These are phyloP conservation scores for Rhinogobius similis DNA, from an alignment of 2,113 vertebrate genomes.

Conservation along the genomic window DNA sequence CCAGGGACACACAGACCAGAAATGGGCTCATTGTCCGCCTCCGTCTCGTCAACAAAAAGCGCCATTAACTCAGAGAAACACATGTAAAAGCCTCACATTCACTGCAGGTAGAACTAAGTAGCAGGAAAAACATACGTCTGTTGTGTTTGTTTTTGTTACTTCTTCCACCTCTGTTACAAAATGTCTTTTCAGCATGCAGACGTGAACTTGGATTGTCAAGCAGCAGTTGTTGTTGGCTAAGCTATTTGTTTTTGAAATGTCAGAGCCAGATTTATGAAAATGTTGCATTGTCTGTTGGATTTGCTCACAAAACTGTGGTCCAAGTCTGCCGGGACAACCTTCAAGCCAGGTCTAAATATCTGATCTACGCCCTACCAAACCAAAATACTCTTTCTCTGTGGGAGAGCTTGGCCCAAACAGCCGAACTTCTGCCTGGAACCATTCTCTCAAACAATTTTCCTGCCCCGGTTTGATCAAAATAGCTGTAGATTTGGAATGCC, in stretches of 20 bases:
- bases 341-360: conserved; percentile 21
- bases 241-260: conserved; percentile 9
- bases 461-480: conserved; percentile 55
- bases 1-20: conserved; percentile 67
- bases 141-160: background rate
- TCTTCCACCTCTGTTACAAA: background rate
- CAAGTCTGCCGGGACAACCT: conserved; percentile 32
- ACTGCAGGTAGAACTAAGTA: background rate
- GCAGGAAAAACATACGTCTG: background rate
- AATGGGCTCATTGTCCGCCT: conserved; percentile 70
- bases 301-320: conserved; percentile 25
- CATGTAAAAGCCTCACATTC: conserved; percentile 26
- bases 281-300: background rate
- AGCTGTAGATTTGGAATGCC: conserved; percentile 49
- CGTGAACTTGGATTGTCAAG: background rate
- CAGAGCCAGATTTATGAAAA: conserved; percentile 9
- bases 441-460: conserved; percentile 55
- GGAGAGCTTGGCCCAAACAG: conserved; percentile 35
- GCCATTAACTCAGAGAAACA: conserved; percentile 50
- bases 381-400: conserved; percentile 54
- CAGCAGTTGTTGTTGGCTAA: background rate
- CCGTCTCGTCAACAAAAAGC: conserved; percentile 47
- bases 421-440: conserved; percentile 43
- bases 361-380: conserved; percentile 45
- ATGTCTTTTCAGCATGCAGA: background rate